Evolutionary conservation across 35 echinoderm and acorn worm genomes (phyloP), one percentile per base, ranked within the genome.

Genomic region (Holothuria glaberrima): DNA sequence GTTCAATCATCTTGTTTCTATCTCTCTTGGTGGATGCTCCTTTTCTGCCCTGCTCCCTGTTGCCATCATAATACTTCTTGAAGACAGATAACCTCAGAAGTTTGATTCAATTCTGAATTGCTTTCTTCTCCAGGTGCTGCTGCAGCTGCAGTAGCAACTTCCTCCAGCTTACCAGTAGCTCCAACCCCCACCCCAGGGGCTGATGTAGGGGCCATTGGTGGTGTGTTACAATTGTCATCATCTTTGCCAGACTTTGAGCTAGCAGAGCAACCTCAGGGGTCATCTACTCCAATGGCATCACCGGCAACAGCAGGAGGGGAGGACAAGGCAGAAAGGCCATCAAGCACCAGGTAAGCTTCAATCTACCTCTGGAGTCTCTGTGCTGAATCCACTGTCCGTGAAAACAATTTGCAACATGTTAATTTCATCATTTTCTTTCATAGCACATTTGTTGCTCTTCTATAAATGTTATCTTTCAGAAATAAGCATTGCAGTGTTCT

Each of bases 251-350:
- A 48, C 20, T 78, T 78, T 48, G 74, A 78, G 74, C 38, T 46
- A 24, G 74, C 74, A 48, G 74, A 78, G 6, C 74, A 78, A 78
- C 74, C 35, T 16, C 74, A 78, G 35, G 74, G 74, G 74, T 46
- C 74, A 10, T 78, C 74, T 45, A 78, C 74, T 48, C 74, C 74
- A 12, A 78, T 78, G 74, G 74, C 74, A 21, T 78, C 74, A 78
- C 74, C 74, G 10, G 21, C 74, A 12, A 78, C 74, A 28, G 74
- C 50, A 6, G 38, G n/a, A 48, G 74, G 66, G 9, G 66, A 48
- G 50, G 74, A 78, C 14, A 75, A 22, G 6, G 34, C 41, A 9
- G 74, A 78, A 48, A 41, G 38, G 22, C 74, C 74, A 24, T 35
- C 74, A 41, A 78, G 74, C 74, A 78, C 71, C 32, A 75, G 74